These are phyloP conservation scores for Wiebesia pumilae DNA, from an alignment of 1,140 invertebrate genomes.

Conservation along the genomic window DNA sequence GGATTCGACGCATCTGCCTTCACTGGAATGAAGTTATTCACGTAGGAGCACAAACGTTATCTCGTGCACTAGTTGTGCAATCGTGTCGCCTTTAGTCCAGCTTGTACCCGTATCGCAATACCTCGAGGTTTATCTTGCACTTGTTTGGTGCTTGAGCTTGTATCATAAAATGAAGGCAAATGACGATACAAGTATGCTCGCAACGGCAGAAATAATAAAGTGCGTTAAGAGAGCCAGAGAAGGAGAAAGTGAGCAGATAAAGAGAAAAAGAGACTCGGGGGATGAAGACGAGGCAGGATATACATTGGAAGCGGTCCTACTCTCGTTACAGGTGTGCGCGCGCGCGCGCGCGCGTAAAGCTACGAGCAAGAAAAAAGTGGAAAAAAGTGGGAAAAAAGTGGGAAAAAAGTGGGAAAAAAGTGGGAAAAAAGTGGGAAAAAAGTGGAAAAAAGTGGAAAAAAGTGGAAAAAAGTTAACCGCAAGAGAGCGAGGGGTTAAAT, in stretches of 20 bases:
- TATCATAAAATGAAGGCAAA: too few species aligned
- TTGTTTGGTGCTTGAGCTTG: neutral
- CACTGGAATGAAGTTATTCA: neutral
- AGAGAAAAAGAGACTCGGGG: too few species aligned
- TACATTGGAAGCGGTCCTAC: neutral
- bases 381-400: too few species aligned
- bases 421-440: too few species aligned
- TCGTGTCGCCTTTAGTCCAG: neutral
- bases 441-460: too few species aligned
- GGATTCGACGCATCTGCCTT: neutral
- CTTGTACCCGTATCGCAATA: neutral
- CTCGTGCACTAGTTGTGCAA: neutral
- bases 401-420: too few species aligned
- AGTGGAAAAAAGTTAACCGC: neutral
- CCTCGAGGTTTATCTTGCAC: neutral
- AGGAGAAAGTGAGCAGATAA: neutral
- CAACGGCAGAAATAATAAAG: neutral
- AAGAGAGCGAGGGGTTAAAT: neutral
- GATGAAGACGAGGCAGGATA: neutral
- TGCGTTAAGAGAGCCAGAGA: neutral
- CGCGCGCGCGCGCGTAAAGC: neutral
- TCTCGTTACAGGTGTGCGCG: neutral
- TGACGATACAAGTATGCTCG: neutral
- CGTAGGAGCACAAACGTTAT: neutral
- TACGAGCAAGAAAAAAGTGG: neutral